phyloP scores from a whole-genome alignment of 2,113 vertebrate genomes.

The Callipepla californica region DNA sequence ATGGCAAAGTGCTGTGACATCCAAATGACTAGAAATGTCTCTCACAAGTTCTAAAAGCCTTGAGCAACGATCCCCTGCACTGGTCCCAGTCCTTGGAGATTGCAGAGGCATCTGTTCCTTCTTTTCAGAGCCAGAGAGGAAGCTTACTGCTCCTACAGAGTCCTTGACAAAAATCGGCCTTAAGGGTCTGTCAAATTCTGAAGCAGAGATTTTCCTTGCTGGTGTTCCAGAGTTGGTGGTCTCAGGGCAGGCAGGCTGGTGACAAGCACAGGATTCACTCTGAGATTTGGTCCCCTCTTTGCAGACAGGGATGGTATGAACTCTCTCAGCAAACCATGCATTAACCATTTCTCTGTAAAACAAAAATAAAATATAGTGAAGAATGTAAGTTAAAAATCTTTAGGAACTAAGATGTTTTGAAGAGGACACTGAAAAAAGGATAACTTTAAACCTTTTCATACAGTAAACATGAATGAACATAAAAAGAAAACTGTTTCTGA shows the following conservation, averaged over 20 bases:
- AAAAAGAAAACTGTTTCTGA: not conserved
- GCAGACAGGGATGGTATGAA: constrained; percentile 90
- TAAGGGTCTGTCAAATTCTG: constrained; percentile 95
- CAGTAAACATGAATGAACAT: not conserved
- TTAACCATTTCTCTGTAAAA: constrained; percentile 96
- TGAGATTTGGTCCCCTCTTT: constrained; percentile 80
- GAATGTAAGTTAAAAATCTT: not conserved
- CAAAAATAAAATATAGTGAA: not conserved
- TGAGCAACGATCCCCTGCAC: constrained; percentile 86
- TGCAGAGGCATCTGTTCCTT: constrained; percentile 86
- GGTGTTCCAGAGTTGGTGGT: constrained; percentile 81
- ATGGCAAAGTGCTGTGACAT: constrained; percentile 95
- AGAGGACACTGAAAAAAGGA: not conserved
- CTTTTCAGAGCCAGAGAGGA: constrained; percentile 87
- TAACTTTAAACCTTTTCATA: not conserved
- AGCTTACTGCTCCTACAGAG: constrained; percentile 91
- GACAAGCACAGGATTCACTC: constrained; percentile 73
- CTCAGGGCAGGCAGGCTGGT: constrained; percentile 71
- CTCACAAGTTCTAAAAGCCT: constrained; percentile 94
- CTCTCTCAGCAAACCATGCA: constrained; percentile 96
- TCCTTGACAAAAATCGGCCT: constrained; percentile 96
- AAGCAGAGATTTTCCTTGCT: constrained; percentile 94
- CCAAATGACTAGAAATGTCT: constrained; percentile 96
- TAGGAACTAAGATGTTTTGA: not conserved
- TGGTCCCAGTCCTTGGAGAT: constrained; percentile 74